Evolutionary conservation across 2,888 invertebrate genomes (phyloP), one percentile per base, ranked within the genome.

Genomic region (Molorchus minor): DNA sequence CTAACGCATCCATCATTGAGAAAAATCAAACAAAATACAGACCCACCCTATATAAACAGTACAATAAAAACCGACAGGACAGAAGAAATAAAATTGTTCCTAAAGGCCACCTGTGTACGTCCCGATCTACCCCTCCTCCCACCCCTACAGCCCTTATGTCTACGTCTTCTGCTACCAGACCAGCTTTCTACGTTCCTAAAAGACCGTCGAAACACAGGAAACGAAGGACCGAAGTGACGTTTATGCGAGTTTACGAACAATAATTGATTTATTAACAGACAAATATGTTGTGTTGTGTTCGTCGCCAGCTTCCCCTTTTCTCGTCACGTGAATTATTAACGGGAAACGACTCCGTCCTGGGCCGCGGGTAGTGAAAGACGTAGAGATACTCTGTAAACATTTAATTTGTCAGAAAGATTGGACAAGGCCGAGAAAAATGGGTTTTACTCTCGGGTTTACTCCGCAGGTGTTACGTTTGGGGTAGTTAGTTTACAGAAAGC

Each of bases 231-330:
- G 43, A 55, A 61, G 45, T 61, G 60, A 58, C 63, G 44, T 61
- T 43, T 61, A 56, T 58, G 61, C 55, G 58, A 58, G 60, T 60
- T 59, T 44, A 38, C 55, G 64, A 60, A 62, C 55, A 60, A 65
- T 65, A 62, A 65, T 65, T 62, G 64, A 65, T 65, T 65, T 65
- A 65, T 65, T 65, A 65, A 60, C 51, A 56, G 57, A 65, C 59
- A 62, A 62, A 62, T 61, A 63, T 63, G 61, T 63, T 53, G 57
- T 55, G 52, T 62, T 60, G 15, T 54, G 53, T 54, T 45, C 51
- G 43, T 51, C 47, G 49, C 44, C 36, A 51, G 54, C 60, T 63
- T 60, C 63, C 57, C 29, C 12, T 58, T 52, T 61, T 35, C 47
- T 43, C 38, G 53, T 43, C 54, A 19, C 51, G 16, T 49, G 62